Percentiles rank a stretch among this genome's conserved stretches.
These are phyloP conservation scores for Pollenia angustigena DNA, from an alignment of 2,888 invertebrate species.

Conservation along the genomic window DNA sequence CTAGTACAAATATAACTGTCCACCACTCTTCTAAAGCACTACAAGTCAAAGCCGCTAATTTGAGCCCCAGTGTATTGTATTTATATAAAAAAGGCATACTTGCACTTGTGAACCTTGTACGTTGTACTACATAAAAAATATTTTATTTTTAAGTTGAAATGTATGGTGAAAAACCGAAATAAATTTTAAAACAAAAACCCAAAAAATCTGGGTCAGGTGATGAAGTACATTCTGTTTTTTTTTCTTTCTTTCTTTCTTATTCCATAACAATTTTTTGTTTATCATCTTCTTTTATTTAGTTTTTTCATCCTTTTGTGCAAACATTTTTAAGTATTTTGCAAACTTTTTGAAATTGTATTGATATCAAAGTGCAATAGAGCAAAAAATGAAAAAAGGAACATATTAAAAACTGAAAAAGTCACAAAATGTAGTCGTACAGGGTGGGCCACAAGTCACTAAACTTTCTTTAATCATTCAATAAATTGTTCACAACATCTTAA, in stretches of 20 bases:
- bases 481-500: no score
- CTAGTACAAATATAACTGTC: neutral
- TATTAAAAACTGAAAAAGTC: neutral
- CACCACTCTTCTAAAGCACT: neutral
- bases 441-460: no score
- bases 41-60: neutral
- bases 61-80: neutral
- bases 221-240: conserved; percentile 13
- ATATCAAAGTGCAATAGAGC: conserved; percentile 31
- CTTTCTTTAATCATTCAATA: no score
- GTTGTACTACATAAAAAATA: neutral
- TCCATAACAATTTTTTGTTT: neutral
- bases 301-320: neutral
- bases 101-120: conserved; percentile 2
- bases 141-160: conserved; percentile 32
- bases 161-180: conserved; percentile 28
- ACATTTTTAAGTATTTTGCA: conserved; percentile 54
- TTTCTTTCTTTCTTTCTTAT: neutral
- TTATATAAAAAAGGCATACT: neutral
- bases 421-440: neutral
- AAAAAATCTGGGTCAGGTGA: conserved; percentile 51
- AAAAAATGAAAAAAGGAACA: neutral
- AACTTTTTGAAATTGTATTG: conserved; percentile 44
- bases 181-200: conserved; percentile 9
- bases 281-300: neutral